phyloP scores from a whole-genome alignment of 2,797 vertebrate genomes.

The Bryconaethiops microstoma region DNA sequence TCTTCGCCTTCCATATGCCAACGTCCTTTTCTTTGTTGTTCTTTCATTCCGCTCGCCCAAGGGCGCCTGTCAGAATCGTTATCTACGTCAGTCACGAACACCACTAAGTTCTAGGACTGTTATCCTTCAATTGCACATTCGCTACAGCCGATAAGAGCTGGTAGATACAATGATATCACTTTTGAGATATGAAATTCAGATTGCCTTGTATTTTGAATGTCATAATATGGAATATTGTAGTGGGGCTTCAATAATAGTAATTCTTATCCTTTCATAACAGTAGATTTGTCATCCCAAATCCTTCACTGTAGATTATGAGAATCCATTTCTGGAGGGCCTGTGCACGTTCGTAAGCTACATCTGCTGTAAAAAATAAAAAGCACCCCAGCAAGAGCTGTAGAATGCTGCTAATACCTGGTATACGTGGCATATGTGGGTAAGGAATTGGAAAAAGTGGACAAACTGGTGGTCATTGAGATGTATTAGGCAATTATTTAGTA shows the following conservation, averaged over 20 bases:
- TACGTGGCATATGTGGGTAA: too few species aligned
- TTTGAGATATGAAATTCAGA: not conserved
- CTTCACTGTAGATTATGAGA: not conserved
- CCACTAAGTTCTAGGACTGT: not conserved
- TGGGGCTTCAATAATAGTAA: not conserved
- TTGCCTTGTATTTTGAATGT: not conserved
- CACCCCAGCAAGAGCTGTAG: not conserved
- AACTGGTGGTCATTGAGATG: not conserved
- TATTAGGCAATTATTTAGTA: too few species aligned
- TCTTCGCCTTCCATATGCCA: not conserved
- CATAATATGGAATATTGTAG: not conserved
- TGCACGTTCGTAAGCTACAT: not conserved
- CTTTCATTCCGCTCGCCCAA: not conserved
- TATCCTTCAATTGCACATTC: not conserved
- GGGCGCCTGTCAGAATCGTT: not conserved
- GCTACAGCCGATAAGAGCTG: not conserved
- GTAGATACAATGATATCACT: not conserved
- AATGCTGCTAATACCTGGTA: not conserved
- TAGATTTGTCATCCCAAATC: not conserved
- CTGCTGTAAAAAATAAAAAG: not conserved
- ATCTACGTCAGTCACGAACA: not conserved
- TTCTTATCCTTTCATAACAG: slow-evolving; percentile 2
- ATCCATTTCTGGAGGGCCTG: not conserved
- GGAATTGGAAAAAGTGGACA: too few species aligned
- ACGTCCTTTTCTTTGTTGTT: not conserved